Percentiles rank a stretch among this genome's conserved stretches.
Evolutionary conservation across 2,888 invertebrate species (phyloP).

Genomic region (Philonicus albiceps): DNA sequence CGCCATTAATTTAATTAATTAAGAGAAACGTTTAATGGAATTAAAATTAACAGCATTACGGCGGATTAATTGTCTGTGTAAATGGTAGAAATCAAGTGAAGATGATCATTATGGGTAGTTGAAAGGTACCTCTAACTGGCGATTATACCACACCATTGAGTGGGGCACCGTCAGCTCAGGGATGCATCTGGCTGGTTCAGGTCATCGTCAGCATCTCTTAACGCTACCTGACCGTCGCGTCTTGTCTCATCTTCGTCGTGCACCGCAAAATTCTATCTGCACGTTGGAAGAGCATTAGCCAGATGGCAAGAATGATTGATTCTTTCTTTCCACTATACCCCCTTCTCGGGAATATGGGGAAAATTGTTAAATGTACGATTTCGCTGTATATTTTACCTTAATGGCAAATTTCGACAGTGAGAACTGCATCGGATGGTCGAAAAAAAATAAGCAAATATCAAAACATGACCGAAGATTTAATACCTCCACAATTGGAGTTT

Average conservation of each 20-base stretch:
- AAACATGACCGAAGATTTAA: background rate
- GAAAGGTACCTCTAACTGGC: slow-evolving; percentile 9
- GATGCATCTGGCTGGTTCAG: background rate
- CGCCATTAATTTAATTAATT: slow-evolving; percentile 47
- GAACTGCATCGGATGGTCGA: background rate
- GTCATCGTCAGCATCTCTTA: background rate
- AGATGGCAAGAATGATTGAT: background rate
- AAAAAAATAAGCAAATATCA: background rate
- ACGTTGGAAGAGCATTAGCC: slow-evolving; percentile 1
- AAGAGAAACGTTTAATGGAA: slow-evolving; percentile 45
- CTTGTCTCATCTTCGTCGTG: background rate
- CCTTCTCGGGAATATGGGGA: background rate
- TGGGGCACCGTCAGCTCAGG: background rate
- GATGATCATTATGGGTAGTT: slow-evolving; percentile 36
- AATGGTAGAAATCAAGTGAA: slow-evolving; percentile 33
- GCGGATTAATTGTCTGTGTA: slow-evolving; percentile 38
- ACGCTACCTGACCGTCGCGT: background rate
- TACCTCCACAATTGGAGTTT: background rate
- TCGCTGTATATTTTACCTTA: background rate
- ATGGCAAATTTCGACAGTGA: background rate
- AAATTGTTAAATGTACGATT: background rate
- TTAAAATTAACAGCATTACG: slow-evolving; percentile 41
- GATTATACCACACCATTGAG: background rate
- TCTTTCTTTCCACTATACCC: background rate
- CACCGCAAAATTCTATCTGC: background rate